A percentile compares a stretch with the other conserved stretches of the same genome.
These are phyloP conservation scores for Patella depressa DNA, from an alignment of 2,888 invertebrate species.

Conservation along the genomic window DNA sequence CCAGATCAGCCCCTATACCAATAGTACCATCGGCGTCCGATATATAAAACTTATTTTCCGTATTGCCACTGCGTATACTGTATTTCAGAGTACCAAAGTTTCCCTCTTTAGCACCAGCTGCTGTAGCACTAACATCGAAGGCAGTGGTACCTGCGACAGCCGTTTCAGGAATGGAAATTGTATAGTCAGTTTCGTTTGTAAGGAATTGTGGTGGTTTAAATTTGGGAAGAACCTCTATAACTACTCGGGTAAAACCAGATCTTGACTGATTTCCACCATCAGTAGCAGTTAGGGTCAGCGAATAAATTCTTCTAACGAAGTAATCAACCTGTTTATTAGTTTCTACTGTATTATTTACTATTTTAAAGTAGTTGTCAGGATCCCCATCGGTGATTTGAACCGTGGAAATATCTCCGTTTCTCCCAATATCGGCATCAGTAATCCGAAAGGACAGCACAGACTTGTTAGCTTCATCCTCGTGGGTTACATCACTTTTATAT, in stretches of 20 bases:
- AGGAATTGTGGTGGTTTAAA: conserved; percentile 40
- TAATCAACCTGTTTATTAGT: conserved; percentile 40
- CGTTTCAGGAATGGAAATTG: conserved; percentile 41
- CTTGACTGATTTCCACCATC: conserved; percentile 40
- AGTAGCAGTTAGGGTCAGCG: conserved; percentile 40
- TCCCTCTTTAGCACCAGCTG: conserved; percentile 43
- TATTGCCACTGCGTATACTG: conserved; percentile 42
- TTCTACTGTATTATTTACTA: conserved; percentile 33
- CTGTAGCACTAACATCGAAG: conserved; percentile 47
- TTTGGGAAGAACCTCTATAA: conserved; percentile 43
- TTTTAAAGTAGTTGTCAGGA: conserved; percentile 37
- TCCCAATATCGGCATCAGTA: conserved; percentile 87
- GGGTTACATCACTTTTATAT: conserved; percentile 81
- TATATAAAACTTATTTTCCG: conserved; percentile 37
- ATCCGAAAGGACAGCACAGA: conserved; percentile 86
- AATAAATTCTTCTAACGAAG: conserved; percentile 41
- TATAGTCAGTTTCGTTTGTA: neutral
- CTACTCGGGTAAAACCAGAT: conserved; percentile 39
- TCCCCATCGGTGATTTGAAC: conserved; percentile 76
- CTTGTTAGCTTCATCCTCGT: conserved; percentile 88
- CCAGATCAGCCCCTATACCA: conserved; percentile 36
- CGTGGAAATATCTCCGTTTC: conserved; percentile 82
- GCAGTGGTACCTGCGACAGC: conserved; percentile 35
- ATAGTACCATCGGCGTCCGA: conserved; percentile 45
- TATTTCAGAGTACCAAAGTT: conserved; percentile 40